Evolutionary conservation across 2,113 vertebrate species (phyloP).

Genomic region (Bagarius yarrelli): DNA sequence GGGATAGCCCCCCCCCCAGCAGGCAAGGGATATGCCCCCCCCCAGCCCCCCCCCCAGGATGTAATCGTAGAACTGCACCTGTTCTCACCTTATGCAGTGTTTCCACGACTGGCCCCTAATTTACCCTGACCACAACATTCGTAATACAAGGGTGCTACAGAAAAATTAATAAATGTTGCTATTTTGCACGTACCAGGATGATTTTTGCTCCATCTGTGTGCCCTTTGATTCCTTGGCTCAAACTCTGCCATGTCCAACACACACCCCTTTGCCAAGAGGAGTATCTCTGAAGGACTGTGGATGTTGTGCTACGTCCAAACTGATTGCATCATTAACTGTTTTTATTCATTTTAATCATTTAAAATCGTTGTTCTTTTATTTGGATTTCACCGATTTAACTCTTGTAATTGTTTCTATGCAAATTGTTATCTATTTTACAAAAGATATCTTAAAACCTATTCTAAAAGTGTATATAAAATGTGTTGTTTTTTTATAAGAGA

Average conservation of each 20-base stretch:
- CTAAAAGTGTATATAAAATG: not conserved
- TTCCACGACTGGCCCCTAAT: not conserved
- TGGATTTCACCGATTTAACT: not conserved
- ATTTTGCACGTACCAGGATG: not conserved
- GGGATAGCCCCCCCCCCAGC: no score
- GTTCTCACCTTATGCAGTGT: not conserved
- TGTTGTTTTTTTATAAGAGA: not conserved
- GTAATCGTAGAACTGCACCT: no score
- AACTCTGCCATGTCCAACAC: not conserved
- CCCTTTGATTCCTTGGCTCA: slow-evolving; percentile 17
- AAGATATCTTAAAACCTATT: not conserved
- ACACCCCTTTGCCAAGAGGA: not conserved
- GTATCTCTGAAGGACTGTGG: not conserved
- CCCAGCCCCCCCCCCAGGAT: no score
- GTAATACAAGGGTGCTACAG: not conserved
- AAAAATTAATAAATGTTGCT: not conserved
- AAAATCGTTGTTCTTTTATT: not conserved
- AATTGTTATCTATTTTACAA: not conserved
- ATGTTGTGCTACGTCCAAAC: not conserved
- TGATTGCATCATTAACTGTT: not conserved
- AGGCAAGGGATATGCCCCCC: no score
- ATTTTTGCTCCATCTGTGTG: not conserved
- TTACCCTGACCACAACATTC: not conserved
- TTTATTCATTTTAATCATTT: not conserved
- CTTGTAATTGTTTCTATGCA: no score